phyloP scores from a whole-genome alignment of 2,113 vertebrate genomes.

The Tupaia tana region DNA sequence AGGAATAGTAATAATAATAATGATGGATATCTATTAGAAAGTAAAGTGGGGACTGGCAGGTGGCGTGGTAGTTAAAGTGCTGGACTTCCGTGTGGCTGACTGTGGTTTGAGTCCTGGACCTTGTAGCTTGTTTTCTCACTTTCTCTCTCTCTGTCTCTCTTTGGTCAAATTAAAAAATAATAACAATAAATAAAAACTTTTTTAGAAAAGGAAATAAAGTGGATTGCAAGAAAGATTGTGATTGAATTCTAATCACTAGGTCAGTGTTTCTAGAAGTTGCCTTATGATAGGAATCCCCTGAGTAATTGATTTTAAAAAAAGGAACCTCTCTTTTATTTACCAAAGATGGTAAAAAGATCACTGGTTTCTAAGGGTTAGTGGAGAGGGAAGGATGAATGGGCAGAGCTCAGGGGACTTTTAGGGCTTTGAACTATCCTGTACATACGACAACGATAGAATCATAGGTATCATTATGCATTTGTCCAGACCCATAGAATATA shows the following conservation, averaged over 20 bases:
- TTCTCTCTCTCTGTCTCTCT: too few species aligned
- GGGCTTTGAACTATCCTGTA: background rate
- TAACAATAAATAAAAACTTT: too few species aligned
- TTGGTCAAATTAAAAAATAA: too few species aligned
- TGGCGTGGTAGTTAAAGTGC: too few species aligned
- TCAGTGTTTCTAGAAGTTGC: background rate
- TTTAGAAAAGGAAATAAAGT: background rate
- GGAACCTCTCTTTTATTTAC: too few species aligned
- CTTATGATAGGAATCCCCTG: background rate
- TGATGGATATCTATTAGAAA: conserved; percentile 38
- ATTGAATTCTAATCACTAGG: background rate
- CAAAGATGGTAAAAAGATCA: background rate
- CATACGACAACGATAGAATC: background rate
- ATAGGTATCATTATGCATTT: background rate
- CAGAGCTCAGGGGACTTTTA: background rate
- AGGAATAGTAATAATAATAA: background rate
- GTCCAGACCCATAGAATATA: background rate
- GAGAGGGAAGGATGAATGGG: background rate
- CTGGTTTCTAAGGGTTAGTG: background rate
- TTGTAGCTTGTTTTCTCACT: too few species aligned
- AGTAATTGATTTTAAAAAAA: background rate
- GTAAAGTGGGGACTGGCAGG: background rate
- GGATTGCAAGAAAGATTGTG: background rate
- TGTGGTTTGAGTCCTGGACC: too few species aligned
- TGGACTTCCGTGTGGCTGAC: too few species aligned